Evolutionary conservation across 2,797 vertebrate species (phyloP), one percentile per base, ranked within the genome.

Genomic region (Halcyon chelicuti): DNA sequence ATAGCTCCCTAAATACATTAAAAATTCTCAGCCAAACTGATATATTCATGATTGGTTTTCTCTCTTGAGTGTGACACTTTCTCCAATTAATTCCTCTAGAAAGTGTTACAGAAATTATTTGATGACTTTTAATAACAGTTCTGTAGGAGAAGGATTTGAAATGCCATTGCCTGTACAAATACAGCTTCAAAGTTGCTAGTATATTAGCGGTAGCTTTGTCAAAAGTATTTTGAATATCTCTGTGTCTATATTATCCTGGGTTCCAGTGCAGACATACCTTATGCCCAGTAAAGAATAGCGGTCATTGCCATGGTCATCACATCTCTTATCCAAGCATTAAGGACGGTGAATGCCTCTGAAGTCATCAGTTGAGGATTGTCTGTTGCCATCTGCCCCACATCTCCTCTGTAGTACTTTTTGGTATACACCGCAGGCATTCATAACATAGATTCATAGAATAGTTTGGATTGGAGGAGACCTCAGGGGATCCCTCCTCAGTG

Each of bases 1-100:
- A 80, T 74, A 91, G 68, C 91, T 94, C 89, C 93, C 94, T 93
- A 88, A 94, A 91, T 95, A 85, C 83, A 61, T 85, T 83, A 92
- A 55, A 85, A 26, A 89, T 93, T 95, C 93, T 94, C 79, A 90
- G 70, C 72, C 89, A 90, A 91, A 79, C 82, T 92, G 79, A 67
- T 95, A 70, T 80, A 57, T 86, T 81, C 70, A 73, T 80, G 85
- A 88, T 94, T 78, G 73, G 22, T 94, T 94, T 96, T 93, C 62
- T 93, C 79, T 95, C 91, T 73, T 75, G 66, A 93, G 76, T 66
- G 86, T 86, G 89, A 88, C 76, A 90, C 54, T 94, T 94, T 84
- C 82, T 94, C 73, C 89, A 89, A 75, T 95, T 95, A 90, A 58
- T 84, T 94, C 21, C 73, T 95, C 76, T 49, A 47, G 62, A 66